Conservation (phyloP, 2,888 invertebrate species). For the Agriotes lineatus region DNA sequence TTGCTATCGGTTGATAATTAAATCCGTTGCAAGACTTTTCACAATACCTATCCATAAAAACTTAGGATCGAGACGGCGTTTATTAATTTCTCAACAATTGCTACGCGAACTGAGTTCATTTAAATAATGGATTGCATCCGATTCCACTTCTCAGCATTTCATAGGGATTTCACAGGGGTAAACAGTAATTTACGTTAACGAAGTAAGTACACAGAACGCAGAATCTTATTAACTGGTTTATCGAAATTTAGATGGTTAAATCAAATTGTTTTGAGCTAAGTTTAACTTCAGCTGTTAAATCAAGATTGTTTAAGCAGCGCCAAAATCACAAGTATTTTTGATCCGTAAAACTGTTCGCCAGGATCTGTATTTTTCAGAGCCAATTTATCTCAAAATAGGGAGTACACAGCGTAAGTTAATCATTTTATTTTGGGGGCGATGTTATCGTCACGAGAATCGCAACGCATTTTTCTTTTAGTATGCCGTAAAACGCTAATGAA, state of each 20-base stretch:
- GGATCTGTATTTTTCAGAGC: no score
- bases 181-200: constrained; percentile 25
- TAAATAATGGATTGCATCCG: constrained; percentile 9
- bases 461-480: constrained; percentile 32
- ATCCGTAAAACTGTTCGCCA: no score
- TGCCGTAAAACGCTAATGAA: constrained; percentile 36
- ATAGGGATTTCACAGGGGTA: constrained; percentile 1
- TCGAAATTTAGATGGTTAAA: neutral
- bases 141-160: constrained; percentile 2
- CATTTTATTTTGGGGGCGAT: constrained; percentile 1
- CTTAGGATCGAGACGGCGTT: no score
- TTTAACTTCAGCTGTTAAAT: no score
- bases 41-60: neutral
- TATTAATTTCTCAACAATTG: no score
- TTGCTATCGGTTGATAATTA: no score
- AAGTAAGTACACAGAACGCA: constrained; percentile 19
- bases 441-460: constrained; percentile 5
- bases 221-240: constrained; percentile 4
- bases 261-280: neutral
- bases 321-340: no score
- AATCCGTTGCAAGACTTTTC: no score
- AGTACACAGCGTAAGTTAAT: constrained; percentile 12
- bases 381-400: no score
- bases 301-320: no score
- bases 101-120: neutral